Conservation (phyloP, 2,797 vertebrate genomes). For the Hyperoplus immaculatus region DNA sequence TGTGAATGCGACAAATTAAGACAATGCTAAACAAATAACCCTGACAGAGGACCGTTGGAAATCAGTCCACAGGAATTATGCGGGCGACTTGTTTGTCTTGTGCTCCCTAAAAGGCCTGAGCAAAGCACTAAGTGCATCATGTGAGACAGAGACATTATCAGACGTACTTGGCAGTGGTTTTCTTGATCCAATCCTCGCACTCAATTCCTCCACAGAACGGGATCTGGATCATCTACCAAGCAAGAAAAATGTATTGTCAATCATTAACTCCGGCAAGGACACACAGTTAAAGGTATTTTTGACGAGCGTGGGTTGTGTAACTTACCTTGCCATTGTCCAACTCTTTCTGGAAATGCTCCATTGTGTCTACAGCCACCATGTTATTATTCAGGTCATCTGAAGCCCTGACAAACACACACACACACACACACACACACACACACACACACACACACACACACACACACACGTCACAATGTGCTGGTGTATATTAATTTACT, state of each 20-base stretch:
- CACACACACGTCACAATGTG: slow-evolving; percentile 12
- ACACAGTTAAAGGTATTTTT: background rate
- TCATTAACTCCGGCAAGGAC: background rate
- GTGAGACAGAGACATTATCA: background rate
- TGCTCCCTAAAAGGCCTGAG: background rate
- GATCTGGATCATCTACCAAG: slow-evolving; percentile 92
- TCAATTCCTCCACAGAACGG: slow-evolving; percentile 96
- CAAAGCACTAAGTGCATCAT: background rate
- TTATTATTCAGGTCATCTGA: slow-evolving; percentile 90
- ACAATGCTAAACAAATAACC: background rate
- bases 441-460: slow-evolving; percentile 20
- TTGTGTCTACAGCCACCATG: slow-evolving; percentile 92
- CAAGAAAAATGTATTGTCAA: slow-evolving; percentile 3
- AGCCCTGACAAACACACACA: slow-evolving; percentile 85
- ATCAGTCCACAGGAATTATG: background rate
- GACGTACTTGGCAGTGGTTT: slow-evolving; percentile 94
- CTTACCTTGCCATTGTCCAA: slow-evolving; percentile 94
- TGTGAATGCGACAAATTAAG: background rate
- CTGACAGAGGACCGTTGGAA: background rate
- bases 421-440: slow-evolving; percentile 22
- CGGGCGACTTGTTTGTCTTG: background rate
- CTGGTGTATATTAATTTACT: background rate
- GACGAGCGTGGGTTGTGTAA: background rate
- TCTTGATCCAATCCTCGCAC: slow-evolving; percentile 99
- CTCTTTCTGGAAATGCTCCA: slow-evolving; percentile 95